Evolutionary conservation across 2,888 invertebrate species (phyloP).

Genomic region (Trissonchulus latispiculum): DNA sequence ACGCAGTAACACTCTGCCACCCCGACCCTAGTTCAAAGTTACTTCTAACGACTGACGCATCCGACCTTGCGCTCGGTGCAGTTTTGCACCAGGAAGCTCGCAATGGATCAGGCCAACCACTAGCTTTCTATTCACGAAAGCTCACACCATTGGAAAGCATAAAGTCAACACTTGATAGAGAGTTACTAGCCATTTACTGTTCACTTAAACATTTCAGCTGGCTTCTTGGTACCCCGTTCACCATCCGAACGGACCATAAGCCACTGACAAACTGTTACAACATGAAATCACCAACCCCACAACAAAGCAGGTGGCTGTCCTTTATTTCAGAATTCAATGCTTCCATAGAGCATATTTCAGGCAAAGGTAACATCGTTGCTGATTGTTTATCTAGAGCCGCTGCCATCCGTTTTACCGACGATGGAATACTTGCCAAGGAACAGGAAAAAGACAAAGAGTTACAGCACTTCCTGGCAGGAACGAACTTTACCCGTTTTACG

Average conservation of each 20-base stretch:
- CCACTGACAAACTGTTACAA: not conserved
- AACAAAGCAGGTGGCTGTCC: slow-evolving; percentile 4
- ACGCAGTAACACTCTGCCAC: not conserved
- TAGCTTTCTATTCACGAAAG: slow-evolving; percentile 12
- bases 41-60: not conserved
- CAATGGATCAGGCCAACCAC: not conserved
- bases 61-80: slow-evolving; percentile 5
- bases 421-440: not conserved
- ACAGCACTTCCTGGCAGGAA: not conserved
- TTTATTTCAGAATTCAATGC: not conserved
- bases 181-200: slow-evolving; percentile 7
- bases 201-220: slow-evolving; percentile 11
- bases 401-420: not conserved
- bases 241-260: slow-evolving; percentile 12
- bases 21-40: not conserved
- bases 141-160: slow-evolving; percentile 4
- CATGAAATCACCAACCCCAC: slow-evolving; percentile 4
- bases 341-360: not conserved
- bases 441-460: not conserved
- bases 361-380: not conserved
- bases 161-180: not conserved
- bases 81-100: not conserved
- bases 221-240: not conserved
- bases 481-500: not conserved
- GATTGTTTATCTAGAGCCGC: not conserved